Percentiles rank a stretch among this genome's conserved stretches.
Evolutionary conservation across 1,140 invertebrate species (phyloP).

Genomic region (Vollenhovia emeryi): DNA sequence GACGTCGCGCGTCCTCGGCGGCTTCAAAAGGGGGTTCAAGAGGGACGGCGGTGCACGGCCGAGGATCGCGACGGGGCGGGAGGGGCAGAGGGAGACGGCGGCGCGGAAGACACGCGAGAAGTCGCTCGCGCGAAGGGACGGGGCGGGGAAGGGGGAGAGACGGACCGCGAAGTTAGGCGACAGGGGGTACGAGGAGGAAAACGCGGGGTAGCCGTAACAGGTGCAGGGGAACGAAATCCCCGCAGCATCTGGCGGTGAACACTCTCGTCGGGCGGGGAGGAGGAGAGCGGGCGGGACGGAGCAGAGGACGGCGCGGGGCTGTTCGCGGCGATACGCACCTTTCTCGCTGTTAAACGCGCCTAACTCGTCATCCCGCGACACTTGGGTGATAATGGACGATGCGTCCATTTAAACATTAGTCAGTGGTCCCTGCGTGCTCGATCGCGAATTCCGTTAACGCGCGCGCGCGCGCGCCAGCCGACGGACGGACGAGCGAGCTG

Average conservation of each 20-base stretch:
- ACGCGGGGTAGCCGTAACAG: slow-evolving; percentile 77
- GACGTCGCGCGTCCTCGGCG: no score
- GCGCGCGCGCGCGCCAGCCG: slow-evolving; percentile 76
- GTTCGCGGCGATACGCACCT: slow-evolving; percentile 88
- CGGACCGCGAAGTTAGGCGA: slow-evolving; percentile 45
- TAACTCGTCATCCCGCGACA: slow-evolving; percentile 97
- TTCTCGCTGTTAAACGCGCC: slow-evolving; percentile 94
- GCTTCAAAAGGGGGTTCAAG: no score
- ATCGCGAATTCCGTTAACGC: slow-evolving; percentile 81
- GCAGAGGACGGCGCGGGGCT: not conserved
- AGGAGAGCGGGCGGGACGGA: not conserved
- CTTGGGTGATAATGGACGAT: slow-evolving; percentile 99
- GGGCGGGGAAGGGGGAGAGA: not conserved
- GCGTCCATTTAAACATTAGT: slow-evolving; percentile 97
- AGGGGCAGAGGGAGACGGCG: not conserved
- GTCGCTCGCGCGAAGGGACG: not conserved
- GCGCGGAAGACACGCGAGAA: not conserved
- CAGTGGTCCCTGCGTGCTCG: slow-evolving; percentile 81
- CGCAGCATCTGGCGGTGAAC: slow-evolving; percentile 76
- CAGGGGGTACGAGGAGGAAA: slow-evolving; percentile 60
- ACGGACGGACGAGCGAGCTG: slow-evolving; percentile 53
- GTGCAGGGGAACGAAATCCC: slow-evolving; percentile 71
- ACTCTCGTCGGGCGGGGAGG: slow-evolving; percentile 2
- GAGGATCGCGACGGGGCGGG: no score
- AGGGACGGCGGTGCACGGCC: not conserved